Evolutionary conservation across 2,888 invertebrate genomes (phyloP), one percentile per base, ranked within the genome.

Genomic region (Dioctria linearis): DNA sequence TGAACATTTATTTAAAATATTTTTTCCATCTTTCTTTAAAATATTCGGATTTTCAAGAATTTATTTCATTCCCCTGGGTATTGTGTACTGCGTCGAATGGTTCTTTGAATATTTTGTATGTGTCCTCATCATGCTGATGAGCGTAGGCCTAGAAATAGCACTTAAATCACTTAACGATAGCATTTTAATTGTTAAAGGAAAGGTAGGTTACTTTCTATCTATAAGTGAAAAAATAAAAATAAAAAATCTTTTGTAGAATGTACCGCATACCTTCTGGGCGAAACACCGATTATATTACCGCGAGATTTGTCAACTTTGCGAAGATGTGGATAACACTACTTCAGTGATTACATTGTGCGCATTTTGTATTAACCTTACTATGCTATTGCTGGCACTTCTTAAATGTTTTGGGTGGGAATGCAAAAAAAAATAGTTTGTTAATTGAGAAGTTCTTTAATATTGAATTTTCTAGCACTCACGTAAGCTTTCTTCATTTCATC

Each of bases 91-190:
- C 25, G 2, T 25, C 25, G 25, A 25, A 25, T 25, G 25, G 25
- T 25, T 25, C 25, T 25, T 25, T 25, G 25, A 25, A 25, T 25
- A 25, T 25, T 82, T 93, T 93, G 87, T 94, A 94, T 85, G 87
- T 94, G 73, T 92, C 94, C 83, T 92, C 25, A 25, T 95, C 39
- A 94, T 94, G 85, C 86, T 94, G n/a, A 90, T 94, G 25, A 94
- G 94, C 86, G 90, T 93, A 85, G 93, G 94, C 0, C 86, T 95
- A 69, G 88, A 93, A 0, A 91, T 92, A 3, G 90, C 92, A 73
- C 95, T 94, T 84, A 90, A 90, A 54, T 92, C 93, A 85, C 86
- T 94, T 4, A 94, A 94, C 83, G 87, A 88, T 25, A 87, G 90
- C 76, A 86, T 92, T 39, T 85, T 88, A 37, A 87, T 88, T 4